Percentiles rank a stretch among this genome's conserved stretches.
Evolutionary conservation across 2,113 vertebrate species (phyloP).

Genomic region (Calyptomena viridis): DNA sequence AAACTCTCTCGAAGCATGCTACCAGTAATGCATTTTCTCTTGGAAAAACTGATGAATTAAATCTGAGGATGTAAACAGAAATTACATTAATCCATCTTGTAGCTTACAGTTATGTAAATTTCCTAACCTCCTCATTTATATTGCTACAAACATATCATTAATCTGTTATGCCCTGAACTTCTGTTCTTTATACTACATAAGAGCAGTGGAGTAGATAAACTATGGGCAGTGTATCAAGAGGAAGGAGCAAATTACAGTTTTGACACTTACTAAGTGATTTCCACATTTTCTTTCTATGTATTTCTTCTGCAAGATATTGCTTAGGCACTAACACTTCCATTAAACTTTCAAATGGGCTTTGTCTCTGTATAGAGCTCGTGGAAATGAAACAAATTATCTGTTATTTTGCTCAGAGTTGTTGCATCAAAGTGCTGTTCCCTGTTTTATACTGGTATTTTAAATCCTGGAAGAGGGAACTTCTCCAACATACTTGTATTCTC

Average conservation of each 20-base stretch:
- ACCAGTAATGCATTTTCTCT: constrained; percentile 36
- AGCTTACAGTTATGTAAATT: constrained; percentile 49
- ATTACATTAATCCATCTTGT: constrained; percentile 69
- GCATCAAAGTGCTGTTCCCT: background rate
- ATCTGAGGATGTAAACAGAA: constrained; percentile 45
- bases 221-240: background rate
- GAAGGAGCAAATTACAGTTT: constrained; percentile 41
- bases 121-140: constrained; percentile 53
- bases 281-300: background rate
- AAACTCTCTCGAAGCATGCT: background rate
- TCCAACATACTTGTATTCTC: background rate
- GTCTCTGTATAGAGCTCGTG: background rate
- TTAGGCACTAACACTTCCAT: background rate
- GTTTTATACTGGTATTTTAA: background rate
- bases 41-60: constrained; percentile 58
- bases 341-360: constrained; percentile 45
- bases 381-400: background rate
- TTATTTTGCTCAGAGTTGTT: background rate
- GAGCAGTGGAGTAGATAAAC: constrained; percentile 35
- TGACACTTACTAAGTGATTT: constrained; percentile 57
- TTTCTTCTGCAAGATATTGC: constrained; percentile 8
- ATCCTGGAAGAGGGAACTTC: background rate
- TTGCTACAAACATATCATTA: constrained; percentile 42
- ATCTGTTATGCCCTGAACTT: constrained; percentile 35
- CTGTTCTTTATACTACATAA: background rate